These are phyloP conservation scores for Porites lobata DNA, from an alignment of 92 coral and sea anemone genomes.

Conservation along the genomic window DNA sequence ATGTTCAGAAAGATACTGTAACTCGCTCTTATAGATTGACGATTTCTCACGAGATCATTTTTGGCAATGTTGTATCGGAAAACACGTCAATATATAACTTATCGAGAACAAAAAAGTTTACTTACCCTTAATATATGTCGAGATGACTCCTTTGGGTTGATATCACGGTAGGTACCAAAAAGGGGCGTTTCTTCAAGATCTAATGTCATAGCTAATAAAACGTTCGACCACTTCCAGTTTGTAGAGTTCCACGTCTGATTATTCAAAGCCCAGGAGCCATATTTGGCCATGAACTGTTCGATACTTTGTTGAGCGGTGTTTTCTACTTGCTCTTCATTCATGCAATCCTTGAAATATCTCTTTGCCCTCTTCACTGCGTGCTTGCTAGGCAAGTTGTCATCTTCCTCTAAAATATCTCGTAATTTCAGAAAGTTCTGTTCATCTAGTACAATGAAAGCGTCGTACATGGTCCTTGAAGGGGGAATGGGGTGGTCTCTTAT, in stretches of 20 bases:
- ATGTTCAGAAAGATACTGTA: too few relatives aligned
- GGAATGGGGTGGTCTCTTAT: conserved; percentile 55
- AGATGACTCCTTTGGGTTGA: conserved; percentile 29
- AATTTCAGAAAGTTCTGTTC: conserved; percentile 36
- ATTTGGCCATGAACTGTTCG: not conserved
- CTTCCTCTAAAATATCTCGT: conserved; percentile 58
- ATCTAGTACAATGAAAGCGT: conserved; percentile 8
- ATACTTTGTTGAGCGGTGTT: conserved; percentile 38
- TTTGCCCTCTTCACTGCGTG: conserved; percentile 36
- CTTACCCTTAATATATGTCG: not conserved
- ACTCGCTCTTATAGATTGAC: too few relatives aligned
- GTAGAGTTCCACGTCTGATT: conserved; percentile 36
- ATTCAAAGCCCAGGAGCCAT: conserved; percentile 64
- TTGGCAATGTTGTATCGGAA: not conserved
- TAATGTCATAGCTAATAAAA: not conserved
- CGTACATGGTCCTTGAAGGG: conserved; percentile 48
- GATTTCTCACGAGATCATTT: too few relatives aligned
- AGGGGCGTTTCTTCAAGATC: not conserved
- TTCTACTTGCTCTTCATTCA: conserved; percentile 61
- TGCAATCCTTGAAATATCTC: conserved; percentile 50
- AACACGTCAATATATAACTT: not conserved
- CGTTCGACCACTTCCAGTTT: conserved; percentile 21
- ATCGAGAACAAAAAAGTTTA: not conserved
- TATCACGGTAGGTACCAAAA: not conserved
- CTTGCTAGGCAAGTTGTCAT: conserved; percentile 31